Evolutionary conservation across 2,888 invertebrate species (phyloP).

Genomic region (Hybos culiciformis): DNA sequence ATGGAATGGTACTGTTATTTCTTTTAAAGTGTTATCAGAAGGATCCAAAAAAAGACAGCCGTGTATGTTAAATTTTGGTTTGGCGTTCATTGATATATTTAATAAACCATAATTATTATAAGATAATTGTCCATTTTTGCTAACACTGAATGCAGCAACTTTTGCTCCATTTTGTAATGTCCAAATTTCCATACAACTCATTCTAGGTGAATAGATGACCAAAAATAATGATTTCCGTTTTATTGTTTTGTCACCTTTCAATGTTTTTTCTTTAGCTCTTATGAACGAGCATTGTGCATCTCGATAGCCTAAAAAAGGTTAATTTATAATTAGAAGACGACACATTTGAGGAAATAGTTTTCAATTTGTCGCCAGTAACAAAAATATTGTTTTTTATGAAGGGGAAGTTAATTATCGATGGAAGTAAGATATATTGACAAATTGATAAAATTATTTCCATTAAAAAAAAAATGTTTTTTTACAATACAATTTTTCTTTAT

Average conservation of each 20-base stretch:
- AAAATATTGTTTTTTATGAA: too few relatives aligned
- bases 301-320: too few relatives aligned
- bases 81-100: conserved; percentile 48
- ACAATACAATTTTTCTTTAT: too few relatives aligned
- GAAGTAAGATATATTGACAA: too few relatives aligned
- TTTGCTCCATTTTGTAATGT: conserved; percentile 77
- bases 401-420: too few relatives aligned
- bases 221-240: conserved; percentile 58
- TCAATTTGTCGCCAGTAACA: too few relatives aligned
- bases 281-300: conserved; percentile 93
- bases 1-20: conserved; percentile 80
- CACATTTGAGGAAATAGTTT: too few relatives aligned
- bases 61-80: conserved; percentile 46
- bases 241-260: conserved; percentile 20
- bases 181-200: conserved; percentile 89
- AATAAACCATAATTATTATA: conserved; percentile 71
- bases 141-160: conserved; percentile 81
- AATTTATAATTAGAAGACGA: too few relatives aligned
- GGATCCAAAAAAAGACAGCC: conserved; percentile 72
- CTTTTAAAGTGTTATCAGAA: conserved; percentile 61
- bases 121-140: conserved; percentile 66
- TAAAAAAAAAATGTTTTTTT: too few relatives aligned
- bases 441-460: too few relatives aligned
- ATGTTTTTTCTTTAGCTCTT: conserved; percentile 55
- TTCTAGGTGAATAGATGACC: conserved; percentile 82